A percentile compares a stretch with the other conserved stretches of the same genome.
Conservation (phyloP, 37 sponge, comb jelly and placozoan species). For the Spongia lamella region DNA sequence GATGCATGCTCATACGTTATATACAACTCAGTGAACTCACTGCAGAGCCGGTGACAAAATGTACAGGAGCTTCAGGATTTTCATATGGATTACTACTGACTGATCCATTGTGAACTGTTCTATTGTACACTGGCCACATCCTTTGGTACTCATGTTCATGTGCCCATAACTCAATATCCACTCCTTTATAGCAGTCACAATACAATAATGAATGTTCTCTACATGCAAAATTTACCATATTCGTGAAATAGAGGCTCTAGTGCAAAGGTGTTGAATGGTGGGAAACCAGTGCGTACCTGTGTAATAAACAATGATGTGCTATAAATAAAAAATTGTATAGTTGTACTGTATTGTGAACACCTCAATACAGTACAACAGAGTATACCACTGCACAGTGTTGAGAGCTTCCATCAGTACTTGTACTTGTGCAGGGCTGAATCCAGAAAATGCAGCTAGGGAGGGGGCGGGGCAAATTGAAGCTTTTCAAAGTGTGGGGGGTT, state of each 20-base stretch:
- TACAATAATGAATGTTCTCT: not conserved
- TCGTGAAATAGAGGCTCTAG: conserved; percentile 16
- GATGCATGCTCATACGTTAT: not conserved
- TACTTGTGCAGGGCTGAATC: too few species aligned
- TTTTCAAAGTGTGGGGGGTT: too few species aligned
- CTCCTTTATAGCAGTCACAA: conserved; percentile 12
- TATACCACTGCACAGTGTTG: too few species aligned
- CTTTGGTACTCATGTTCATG: conserved; percentile 43
- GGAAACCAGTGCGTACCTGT: conserved; percentile 17
- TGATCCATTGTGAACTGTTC: conserved; percentile 25
- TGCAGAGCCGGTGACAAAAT: conserved; percentile 28
- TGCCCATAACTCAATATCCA: conserved; percentile 31
- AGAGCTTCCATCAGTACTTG: too few species aligned
- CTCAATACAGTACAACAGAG: too few species aligned
- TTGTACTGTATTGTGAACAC: too few species aligned
- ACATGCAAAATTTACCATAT: conserved; percentile 32
- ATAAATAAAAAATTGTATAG: too few species aligned
- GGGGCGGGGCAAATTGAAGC: too few species aligned
- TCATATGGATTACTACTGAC: not conserved
- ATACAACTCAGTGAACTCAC: not conserved
- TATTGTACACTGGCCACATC: conserved; percentile 23
- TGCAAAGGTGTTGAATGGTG: not conserved
- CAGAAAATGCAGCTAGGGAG: too few species aligned
- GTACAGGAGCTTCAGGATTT: conserved; percentile 31
- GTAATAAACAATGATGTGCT: too few species aligned